These are phyloP conservation scores for Neotragus pygmaeus DNA, from an alignment of 2,113 vertebrate species.

Conservation along the genomic window DNA sequence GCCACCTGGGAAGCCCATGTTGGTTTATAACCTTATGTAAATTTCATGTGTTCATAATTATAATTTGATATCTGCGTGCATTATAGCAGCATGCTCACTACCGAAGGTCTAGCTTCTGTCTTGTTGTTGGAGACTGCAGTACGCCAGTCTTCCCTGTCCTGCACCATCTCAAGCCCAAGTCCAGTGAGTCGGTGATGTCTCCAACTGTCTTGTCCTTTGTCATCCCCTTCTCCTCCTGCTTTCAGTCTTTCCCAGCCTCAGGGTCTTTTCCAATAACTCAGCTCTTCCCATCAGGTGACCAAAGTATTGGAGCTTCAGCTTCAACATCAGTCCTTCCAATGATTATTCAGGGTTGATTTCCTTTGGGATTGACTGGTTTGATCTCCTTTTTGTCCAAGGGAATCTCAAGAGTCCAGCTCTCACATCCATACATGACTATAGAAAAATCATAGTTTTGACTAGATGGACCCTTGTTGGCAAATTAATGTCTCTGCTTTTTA, in stretches of 20 bases:
- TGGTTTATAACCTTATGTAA: background rate
- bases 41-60: background rate
- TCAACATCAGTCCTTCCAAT: background rate
- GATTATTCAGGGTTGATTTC: background rate
- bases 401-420: background rate
- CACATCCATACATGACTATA: background rate
- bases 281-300: background rate
- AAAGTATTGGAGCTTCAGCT: background rate
- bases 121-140: background rate
- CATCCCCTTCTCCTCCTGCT: background rate
- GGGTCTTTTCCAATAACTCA: background rate
- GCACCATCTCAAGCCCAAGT: background rate
- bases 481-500: background rate
- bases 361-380: background rate
- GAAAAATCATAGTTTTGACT: background rate
- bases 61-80: background rate
- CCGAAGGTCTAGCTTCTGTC: background rate
- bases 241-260: background rate
- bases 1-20: background rate
- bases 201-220: background rate
- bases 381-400: background rate
- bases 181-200: background rate
- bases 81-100: background rate
- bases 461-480: background rate
- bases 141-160: background rate